phyloP scores from a whole-genome alignment of 1,140 invertebrate genomes.

The Drosophila gunungcola region DNA sequence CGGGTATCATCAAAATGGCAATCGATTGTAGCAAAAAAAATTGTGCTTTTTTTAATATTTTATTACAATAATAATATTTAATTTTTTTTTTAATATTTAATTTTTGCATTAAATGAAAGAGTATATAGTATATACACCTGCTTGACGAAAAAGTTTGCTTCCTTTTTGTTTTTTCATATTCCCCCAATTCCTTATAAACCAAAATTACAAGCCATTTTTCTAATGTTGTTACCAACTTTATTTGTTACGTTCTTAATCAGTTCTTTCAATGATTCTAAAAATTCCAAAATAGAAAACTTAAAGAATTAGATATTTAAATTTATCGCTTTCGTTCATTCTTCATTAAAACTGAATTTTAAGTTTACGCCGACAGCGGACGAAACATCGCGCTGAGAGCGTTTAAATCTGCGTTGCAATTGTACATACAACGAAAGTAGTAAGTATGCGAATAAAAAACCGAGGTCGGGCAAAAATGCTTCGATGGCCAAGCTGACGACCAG shows the following conservation, averaged over 20 bases:
- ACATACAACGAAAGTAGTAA: slow-evolving; percentile 51
- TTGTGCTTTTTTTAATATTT: no score
- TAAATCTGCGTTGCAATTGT: slow-evolving; percentile 36
- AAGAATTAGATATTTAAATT: slow-evolving; percentile 74
- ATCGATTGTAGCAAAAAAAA: no score
- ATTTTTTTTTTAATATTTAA: no score
- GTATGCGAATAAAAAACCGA: slow-evolving; percentile 48
- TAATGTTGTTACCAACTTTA: slow-evolving; percentile 83
- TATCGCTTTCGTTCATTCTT: slow-evolving; percentile 63
- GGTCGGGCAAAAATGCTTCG: slow-evolving; percentile 49
- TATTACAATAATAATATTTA: no score
- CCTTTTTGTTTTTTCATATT: background rate
- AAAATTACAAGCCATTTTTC: slow-evolving; percentile 26
- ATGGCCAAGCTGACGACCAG: slow-evolving; percentile 36
- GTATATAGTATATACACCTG: no score
- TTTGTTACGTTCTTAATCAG: slow-evolving; percentile 83
- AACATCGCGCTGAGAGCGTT: slow-evolving; percentile 33
- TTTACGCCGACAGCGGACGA: slow-evolving; percentile 36
- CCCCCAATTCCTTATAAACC: background rate
- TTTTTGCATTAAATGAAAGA: no score
- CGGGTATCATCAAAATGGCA: no score
- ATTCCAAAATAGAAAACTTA: slow-evolving; percentile 79
- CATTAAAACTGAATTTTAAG: slow-evolving; percentile 77
- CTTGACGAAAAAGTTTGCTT: no score
- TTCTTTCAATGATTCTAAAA: slow-evolving; percentile 82